Evolutionary conservation across 2,888 invertebrate species (phyloP), one percentile per base, ranked within the genome.

Genomic region (Loripinus fragilis): DNA sequence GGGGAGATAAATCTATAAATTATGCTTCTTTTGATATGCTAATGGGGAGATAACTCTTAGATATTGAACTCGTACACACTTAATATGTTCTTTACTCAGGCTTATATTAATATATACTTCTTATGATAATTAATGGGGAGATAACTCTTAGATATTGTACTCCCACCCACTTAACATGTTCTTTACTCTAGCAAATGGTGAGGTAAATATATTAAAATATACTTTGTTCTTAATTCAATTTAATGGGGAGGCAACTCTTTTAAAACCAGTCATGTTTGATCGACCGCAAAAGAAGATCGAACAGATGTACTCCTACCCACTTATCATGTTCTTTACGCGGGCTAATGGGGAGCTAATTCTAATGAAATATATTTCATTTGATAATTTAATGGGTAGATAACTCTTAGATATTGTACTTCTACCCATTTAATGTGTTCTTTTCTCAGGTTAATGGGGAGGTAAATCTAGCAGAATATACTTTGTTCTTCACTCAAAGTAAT

Each of bases 361-460:
- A 15, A n/a, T n/a, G n/a, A n/a, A n/a, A n/a, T n/a, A n/a, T n/a
- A n/a, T n/a, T 10, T 10, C 41, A 41, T 41, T 10, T 10, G 7
- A 10, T 15, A 41, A 7, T 15, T 15, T n/a, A n/a, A n/a, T n/a
- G n/a, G n/a, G n/a, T n/a, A n/a, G n/a, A n/a, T n/a, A n/a, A n/a
- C n/a, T n/a, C n/a, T n/a, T n/a, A n/a, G n/a, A n/a, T n/a, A n/a
- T n/a, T 90, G 87, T 92, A 90, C 79, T 87, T 86, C 25, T 85
- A 85, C 33, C 85, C 86, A n/a, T 81, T 92, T 55, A 89, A 85
- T 55, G 87, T 92, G 45, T 89, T 87, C 78, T 92, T 90, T 78
- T 91, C 92, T 38, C 91, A 90, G 72, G 85, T 88, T 45, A 91
- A 90, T 85, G 90, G 91, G 71, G 92, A 92, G 89, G 91, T 91